phyloP scores from a whole-genome alignment of 2,888 invertebrate genomes.

The Nymphalis c-album region DNA sequence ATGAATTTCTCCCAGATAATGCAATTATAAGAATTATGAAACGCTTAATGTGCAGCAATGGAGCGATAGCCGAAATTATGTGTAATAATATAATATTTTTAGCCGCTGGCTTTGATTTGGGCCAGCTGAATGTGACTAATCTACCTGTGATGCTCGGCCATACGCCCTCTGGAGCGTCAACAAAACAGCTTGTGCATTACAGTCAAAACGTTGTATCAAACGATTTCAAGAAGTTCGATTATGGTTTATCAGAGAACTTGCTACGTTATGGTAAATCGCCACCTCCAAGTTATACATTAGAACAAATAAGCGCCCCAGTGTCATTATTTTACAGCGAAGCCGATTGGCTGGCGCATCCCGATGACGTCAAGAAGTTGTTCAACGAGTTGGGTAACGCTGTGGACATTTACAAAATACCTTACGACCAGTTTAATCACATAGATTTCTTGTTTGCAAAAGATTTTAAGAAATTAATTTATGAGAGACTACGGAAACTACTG shows the following conservation, averaged over 20 bases:
- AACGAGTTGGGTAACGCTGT: conserved; percentile 74
- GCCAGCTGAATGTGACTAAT: conserved; percentile 81
- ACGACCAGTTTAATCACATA: conserved; percentile 68
- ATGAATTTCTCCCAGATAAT: conserved; percentile 85
- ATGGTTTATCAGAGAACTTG: conserved; percentile 54
- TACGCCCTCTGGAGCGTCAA: conserved; percentile 79
- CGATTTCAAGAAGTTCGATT: conserved; percentile 59
- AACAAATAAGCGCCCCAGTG: conserved; percentile 56
- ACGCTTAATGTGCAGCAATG: conserved; percentile 65
- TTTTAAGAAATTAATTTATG: conserved; percentile 52
- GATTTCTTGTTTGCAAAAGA: conserved; percentile 66
- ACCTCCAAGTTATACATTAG: conserved; percentile 60
- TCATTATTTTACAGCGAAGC: conserved; percentile 69
- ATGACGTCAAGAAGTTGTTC: conserved; percentile 72
- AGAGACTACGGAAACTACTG: conserved; percentile 47
- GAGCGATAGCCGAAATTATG: conserved; percentile 67
- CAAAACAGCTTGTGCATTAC: conserved; percentile 78
- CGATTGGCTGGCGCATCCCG: conserved; percentile 84
- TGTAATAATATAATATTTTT: conserved; percentile 83
- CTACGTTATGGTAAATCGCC: conserved; percentile 50
- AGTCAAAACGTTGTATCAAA: conserved; percentile 68
- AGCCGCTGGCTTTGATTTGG: conserved; percentile 79
- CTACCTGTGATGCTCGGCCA: conserved; percentile 79
- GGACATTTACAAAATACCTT: conserved; percentile 79
- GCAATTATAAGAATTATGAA: conserved; percentile 72